Evolutionary conservation across 37 sponge, comb jelly and placozoan species (phyloP).

Genomic region (Crambe crambe): DNA sequence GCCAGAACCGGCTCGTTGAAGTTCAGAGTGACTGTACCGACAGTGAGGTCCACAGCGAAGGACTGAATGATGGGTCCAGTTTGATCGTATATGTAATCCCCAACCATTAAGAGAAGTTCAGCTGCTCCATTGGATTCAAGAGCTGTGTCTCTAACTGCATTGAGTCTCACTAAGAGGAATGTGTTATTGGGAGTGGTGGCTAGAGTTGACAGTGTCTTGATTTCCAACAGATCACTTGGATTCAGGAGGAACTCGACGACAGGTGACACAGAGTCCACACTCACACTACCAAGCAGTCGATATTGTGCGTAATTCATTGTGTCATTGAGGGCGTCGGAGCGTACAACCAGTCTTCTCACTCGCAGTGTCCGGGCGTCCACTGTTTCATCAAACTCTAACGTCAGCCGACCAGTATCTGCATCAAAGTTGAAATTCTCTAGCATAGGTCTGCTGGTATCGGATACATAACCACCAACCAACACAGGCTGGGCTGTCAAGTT

Average conservation of each 20-base stretch:
- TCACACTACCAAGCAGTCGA: conserved; percentile 19
- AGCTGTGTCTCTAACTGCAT: conserved; percentile 72
- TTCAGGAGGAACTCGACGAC: conserved; percentile 56
- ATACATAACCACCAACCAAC: conserved; percentile 24
- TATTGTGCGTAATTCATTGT: conserved; percentile 39
- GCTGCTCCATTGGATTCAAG: conserved; percentile 47
- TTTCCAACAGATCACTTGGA: conserved; percentile 59
- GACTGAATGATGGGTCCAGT: conserved; percentile 67
- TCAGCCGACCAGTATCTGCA: conserved; percentile 73
- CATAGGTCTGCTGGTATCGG: conserved; percentile 62
- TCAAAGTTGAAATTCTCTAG: conserved; percentile 69
- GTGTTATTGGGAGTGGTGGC: conserved; percentile 79
- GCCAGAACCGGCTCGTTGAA: conserved; percentile 86
- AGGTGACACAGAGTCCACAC: conserved; percentile 31
- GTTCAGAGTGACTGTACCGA: conserved; percentile 56
- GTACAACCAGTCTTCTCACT: conserved; percentile 49
- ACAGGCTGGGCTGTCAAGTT: conserved; percentile 25
- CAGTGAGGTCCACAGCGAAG: conserved; percentile 69
- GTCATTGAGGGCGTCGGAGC: conserved; percentile 28
- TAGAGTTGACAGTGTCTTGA: conserved; percentile 68
- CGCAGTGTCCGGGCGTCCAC: conserved; percentile 58
- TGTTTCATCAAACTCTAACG: conserved; percentile 84
- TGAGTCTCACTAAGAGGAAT: conserved; percentile 49
- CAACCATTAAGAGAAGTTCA: conserved; percentile 43
- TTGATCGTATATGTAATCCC: conserved; percentile 61